Evolutionary conservation across 1,140 invertebrate genomes (phyloP).

Genomic region (Frieseomelitta varia): DNA sequence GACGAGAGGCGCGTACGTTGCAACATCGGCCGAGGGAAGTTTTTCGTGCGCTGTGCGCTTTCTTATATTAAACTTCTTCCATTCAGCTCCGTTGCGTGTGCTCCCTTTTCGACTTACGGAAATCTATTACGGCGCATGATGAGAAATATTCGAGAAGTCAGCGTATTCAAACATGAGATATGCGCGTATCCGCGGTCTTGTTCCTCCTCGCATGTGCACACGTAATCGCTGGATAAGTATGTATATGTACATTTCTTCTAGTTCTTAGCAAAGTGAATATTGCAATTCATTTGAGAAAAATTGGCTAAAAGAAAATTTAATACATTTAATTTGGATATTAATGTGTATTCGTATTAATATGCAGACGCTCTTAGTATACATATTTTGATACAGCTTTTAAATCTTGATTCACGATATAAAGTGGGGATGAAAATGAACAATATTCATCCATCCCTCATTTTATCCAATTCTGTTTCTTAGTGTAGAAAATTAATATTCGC

Average conservation of each 20-base stretch:
- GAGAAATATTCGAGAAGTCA: slow-evolving; percentile 34
- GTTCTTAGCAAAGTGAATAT: not conserved
- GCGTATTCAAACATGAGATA: slow-evolving; percentile 31
- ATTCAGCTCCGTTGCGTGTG: not conserved
- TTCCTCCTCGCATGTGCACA: not conserved
- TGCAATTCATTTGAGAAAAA: too few species aligned
- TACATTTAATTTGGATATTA: too few species aligned
- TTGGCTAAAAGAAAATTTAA: too few species aligned
- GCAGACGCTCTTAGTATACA: too few species aligned
- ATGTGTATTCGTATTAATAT: too few species aligned
- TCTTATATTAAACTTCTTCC: slow-evolving; percentile 48
- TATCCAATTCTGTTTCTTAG: too few species aligned
- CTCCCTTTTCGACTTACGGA: not conserved
- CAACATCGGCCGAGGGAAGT: not conserved
- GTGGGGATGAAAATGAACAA: too few species aligned
- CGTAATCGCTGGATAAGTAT: not conserved
- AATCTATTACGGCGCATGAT: slow-evolving; percentile 28
- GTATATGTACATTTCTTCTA: too few species aligned
- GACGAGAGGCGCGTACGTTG: not conserved
- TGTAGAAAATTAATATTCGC: too few species aligned
- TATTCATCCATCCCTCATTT: too few species aligned
- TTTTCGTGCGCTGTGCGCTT: slow-evolving; percentile 11
- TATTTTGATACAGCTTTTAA: too few species aligned
- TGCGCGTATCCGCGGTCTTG: not conserved
- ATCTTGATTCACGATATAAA: too few species aligned